Evolutionary conservation across 2,797 vertebrate species (phyloP).

Genomic region (Meda fulgida): DNA sequence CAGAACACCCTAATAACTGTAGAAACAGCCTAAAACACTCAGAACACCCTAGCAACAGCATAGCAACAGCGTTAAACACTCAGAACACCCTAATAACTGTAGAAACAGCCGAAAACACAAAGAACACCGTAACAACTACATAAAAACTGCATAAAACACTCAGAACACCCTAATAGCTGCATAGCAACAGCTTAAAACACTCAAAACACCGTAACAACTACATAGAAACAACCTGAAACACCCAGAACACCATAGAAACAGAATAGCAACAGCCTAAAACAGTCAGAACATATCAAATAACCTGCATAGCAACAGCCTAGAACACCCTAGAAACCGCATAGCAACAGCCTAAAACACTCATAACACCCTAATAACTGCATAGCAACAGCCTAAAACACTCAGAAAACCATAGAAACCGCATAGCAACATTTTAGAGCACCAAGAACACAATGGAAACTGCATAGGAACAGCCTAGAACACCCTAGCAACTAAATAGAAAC

Average conservation of each 20-base stretch:
- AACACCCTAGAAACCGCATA: background rate
- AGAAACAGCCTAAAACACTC: background rate
- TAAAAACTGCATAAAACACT: background rate
- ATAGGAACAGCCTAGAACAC: too few relatives aligned
- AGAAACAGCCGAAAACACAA: accelerated
- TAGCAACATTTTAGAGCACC: too few relatives aligned
- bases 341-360: too few relatives aligned
- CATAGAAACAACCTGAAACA: background rate
- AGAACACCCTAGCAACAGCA: accelerated
- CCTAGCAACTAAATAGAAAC: too few relatives aligned
- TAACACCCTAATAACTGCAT: accelerated
- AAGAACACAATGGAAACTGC: accelerated
- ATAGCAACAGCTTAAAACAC: background rate
- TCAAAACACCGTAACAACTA: accelerated
- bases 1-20: background rate
- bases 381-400: too few relatives aligned
- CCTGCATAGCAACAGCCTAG: accelerated
- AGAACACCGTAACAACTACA: accelerated
- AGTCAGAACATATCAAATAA: too few relatives aligned
- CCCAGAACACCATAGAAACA: background rate
- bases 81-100: accelerated
- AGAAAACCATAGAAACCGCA: too few relatives aligned
- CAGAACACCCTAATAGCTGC: background rate
- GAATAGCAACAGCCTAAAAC: too few relatives aligned
- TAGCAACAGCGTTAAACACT: background rate